phyloP scores from a whole-genome alignment of 2,113 vertebrate species.

The Xiphophorus couchianus region DNA sequence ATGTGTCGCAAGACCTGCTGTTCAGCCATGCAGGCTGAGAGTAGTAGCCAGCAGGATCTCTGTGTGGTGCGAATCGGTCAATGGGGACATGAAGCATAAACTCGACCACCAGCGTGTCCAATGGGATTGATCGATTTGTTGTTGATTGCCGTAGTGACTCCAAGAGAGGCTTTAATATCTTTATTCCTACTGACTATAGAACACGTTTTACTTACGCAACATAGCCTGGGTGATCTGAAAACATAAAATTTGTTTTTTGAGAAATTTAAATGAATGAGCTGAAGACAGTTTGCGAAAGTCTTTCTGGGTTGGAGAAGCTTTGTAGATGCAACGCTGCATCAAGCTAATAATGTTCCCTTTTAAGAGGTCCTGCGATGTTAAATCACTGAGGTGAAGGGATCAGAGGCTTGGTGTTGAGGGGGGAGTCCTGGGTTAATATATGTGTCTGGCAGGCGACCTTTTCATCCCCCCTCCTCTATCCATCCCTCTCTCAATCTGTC shows the following conservation, averaged over 20 bases:
- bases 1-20: neutral
- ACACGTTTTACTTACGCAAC: constrained; percentile 16
- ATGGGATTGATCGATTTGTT: constrained; percentile 64
- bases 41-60: neutral
- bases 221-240: neutral
- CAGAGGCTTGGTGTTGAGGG: constrained; percentile 46
- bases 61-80: constrained; percentile 18
- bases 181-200: constrained; percentile 21
- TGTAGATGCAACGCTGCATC: constrained; percentile 32
- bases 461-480: constrained; percentile 46
- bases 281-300: neutral
- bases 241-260: neutral
- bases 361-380: constrained; percentile 64
- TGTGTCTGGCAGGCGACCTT: constrained; percentile 60
- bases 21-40: neutral
- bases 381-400: constrained; percentile 72
- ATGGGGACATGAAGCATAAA: constrained; percentile 54
- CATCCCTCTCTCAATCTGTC: constrained; percentile 29
- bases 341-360: constrained; percentile 60
- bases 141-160: constrained; percentile 57
- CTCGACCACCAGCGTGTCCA: constrained; percentile 53
- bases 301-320: neutral
- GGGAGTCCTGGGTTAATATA: constrained; percentile 61
- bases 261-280: neutral
- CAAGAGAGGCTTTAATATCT: constrained; percentile 52